Evolutionary conservation across 2,888 invertebrate genomes (phyloP).

Genomic region (Choreutis nemorana): DNA sequence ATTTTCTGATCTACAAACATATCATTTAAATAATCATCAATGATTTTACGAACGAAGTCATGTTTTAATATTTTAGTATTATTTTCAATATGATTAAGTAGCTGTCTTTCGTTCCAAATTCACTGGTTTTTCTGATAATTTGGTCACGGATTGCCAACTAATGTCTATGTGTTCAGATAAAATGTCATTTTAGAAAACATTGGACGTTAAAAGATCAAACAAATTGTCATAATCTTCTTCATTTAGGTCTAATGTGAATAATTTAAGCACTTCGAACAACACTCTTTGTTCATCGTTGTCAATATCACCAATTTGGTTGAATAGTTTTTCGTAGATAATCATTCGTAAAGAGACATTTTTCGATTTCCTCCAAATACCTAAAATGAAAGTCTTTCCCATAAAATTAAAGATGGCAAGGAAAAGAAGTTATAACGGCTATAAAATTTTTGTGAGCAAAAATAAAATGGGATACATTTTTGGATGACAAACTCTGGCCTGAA

Average conservation of each 20-base stretch:
- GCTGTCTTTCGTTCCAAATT: slow-evolving; percentile 16
- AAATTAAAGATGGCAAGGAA: too few species aligned
- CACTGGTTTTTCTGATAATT: slow-evolving; percentile 18
- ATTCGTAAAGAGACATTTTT: slow-evolving; percentile 28
- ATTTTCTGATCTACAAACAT: slow-evolving; percentile 15
- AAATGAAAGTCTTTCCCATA: too few species aligned
- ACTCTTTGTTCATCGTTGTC: slow-evolving; percentile 13
- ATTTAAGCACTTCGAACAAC: slow-evolving; percentile 24
- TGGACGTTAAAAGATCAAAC: slow-evolving; percentile 17
- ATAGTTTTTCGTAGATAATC: slow-evolving; percentile 23
- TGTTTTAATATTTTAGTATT: slow-evolving; percentile 18
- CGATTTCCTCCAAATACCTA: slow-evolving; percentile 24
- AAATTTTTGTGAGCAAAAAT: too few species aligned
- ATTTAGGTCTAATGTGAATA: slow-evolving; percentile 20
- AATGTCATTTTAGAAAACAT: slow-evolving; percentile 17
- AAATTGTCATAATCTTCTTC: slow-evolving; percentile 28
- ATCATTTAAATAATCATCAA: slow-evolving; percentile 19
- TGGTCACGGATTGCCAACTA: slow-evolving; percentile 23
- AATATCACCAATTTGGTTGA: slow-evolving; percentile 16
- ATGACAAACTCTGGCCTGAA: too few species aligned
- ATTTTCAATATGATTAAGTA: slow-evolving; percentile 16
- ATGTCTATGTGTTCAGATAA: slow-evolving; percentile 17
- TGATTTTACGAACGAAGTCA: slow-evolving; percentile 17
- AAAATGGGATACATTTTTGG: too few species aligned
- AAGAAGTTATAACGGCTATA: too few species aligned